phyloP scores from a whole-genome alignment of 2,888 invertebrate species.

The Ecliptopera silaceata region DNA sequence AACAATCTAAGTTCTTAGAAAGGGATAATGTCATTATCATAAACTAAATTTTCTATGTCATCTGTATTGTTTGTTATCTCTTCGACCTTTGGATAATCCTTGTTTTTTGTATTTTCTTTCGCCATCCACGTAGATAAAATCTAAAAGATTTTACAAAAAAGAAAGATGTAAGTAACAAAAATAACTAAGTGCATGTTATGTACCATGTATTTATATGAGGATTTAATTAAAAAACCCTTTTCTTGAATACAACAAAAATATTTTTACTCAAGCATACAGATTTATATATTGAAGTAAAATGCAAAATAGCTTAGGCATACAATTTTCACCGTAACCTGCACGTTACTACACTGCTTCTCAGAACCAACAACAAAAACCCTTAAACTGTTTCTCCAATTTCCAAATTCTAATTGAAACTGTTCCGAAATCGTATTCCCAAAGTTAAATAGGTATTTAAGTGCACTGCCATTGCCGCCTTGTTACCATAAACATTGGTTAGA shows the following conservation, averaged over 20 bases:
- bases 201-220: no score
- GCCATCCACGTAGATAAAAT: slow-evolving; percentile 12
- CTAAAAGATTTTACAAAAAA: slow-evolving; percentile 20
- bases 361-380: background rate
- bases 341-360: background rate
- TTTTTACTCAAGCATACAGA: no score
- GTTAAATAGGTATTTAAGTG: slow-evolving; percentile 35
- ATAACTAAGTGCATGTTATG: no score
- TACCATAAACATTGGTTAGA: slow-evolving; percentile 34
- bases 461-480: slow-evolving; percentile 29
- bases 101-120: slow-evolving; percentile 8
- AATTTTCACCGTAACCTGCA: no score
- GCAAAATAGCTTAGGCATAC: no score
- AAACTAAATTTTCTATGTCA: background rate
- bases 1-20: no score
- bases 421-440: slow-evolving; percentile 27
- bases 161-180: no score
- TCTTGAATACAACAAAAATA: no score
- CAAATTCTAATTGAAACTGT: slow-evolving; percentile 19
- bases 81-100: slow-evolving; percentile 14
- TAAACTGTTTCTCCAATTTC: background rate
- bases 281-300: no score
- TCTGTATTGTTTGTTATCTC: background rate
- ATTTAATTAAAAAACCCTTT: no score
- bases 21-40: no score